phyloP scores from a whole-genome alignment of 2,797 vertebrate species.

The Lacerta bilineata region DNA sequence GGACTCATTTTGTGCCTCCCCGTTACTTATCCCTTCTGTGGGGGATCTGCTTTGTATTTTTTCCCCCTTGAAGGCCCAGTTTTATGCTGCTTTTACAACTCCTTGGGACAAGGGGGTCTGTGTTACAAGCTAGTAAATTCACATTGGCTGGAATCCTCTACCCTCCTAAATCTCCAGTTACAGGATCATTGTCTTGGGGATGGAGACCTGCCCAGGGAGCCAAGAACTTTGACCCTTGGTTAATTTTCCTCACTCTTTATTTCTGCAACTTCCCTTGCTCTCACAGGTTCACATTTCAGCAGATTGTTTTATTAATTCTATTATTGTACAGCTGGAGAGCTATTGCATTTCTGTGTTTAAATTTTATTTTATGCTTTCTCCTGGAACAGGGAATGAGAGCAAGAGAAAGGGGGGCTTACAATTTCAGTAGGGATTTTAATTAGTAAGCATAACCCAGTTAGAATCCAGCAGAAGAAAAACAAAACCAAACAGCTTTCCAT shows the following conservation, averaged over 20 bases:
- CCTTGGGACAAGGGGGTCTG: constrained; percentile 35
- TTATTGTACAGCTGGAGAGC: neutral
- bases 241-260: constrained; percentile 11
- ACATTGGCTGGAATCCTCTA: constrained; percentile 27
- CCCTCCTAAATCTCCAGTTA: constrained; percentile 41
- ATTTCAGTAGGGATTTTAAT: constrained; percentile 7
- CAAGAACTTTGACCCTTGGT: constrained; percentile 28
- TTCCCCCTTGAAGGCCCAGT: neutral
- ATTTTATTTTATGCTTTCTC: constrained; percentile 11
- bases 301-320: constrained; percentile 9
- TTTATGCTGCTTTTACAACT: constrained; percentile 2
- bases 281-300: neutral
- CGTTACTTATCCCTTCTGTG: constrained; percentile 13
- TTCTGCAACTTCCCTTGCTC: neutral
- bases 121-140: constrained; percentile 46
- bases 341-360: neutral
- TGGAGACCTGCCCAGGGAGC: constrained; percentile 20
- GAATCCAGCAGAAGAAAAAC: neutral
- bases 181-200: constrained; percentile 21
- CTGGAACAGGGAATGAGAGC: neutral
- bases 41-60: constrained; percentile 7
- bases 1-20: neutral
- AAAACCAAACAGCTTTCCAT: neutral
- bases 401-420: neutral
- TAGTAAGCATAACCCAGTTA: neutral